Conservation (phyloP, 2,113 vertebrate species). For the Rutilus rutilus region DNA sequence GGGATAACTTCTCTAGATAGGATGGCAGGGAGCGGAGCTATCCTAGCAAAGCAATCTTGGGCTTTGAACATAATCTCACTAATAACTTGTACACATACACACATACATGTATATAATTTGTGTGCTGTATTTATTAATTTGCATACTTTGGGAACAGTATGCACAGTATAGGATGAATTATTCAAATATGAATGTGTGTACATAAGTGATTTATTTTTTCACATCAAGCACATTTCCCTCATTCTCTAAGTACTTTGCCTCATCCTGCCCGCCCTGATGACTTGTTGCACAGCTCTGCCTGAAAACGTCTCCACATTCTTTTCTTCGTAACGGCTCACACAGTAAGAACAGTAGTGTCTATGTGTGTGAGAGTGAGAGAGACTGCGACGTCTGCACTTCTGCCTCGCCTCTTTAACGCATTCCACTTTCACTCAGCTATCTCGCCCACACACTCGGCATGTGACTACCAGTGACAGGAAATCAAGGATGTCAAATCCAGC, state of each 20-base stretch:
- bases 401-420: constrained; percentile 76
- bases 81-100: neutral
- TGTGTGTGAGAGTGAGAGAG: constrained; percentile 49
- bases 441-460: constrained; percentile 75
- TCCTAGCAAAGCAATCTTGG: neutral
- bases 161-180: neutral
- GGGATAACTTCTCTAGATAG: neutral
- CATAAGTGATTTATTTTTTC: constrained; percentile 46
- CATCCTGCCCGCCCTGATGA: constrained; percentile 34
- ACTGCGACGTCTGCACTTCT: constrained; percentile 55
- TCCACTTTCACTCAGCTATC: constrained; percentile 70
- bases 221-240: constrained; percentile 54
- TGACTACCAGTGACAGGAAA: constrained; percentile 77
- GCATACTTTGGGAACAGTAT: neutral
- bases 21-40: neutral
- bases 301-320: constrained; percentile 57
- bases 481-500: constrained; percentile 73
- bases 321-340: constrained; percentile 45
- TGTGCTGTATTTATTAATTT: neutral
- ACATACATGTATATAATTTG: too few species aligned
- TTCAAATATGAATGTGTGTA: neutral
- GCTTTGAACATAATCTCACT: neutral
- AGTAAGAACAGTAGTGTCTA: constrained; percentile 54
- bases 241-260: constrained; percentile 20
- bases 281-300: constrained; percentile 49